Evolutionary conservation across 2,888 invertebrate species (phyloP).

Genomic region (Cylindroiulus punctatus): DNA sequence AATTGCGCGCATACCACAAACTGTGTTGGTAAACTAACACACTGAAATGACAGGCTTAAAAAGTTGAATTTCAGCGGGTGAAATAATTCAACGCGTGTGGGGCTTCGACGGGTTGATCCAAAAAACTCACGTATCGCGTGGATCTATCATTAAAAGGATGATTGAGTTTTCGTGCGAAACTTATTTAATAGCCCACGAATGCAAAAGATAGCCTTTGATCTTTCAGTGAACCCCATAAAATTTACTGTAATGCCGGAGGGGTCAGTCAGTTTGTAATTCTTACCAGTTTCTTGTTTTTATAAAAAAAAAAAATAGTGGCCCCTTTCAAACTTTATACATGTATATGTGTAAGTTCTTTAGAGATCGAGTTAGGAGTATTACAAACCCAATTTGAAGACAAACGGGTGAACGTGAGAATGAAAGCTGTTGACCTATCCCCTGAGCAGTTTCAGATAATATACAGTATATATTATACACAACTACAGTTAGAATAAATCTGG

Average conservation of each 20-base stretch:
- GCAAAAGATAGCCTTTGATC: slow-evolving; percentile 8
- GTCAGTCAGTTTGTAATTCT: background rate
- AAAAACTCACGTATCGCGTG: background rate
- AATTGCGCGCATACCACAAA: background rate
- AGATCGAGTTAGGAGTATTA: background rate
- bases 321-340: no score
- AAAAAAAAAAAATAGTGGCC: no score
- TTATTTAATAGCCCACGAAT: background rate
- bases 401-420: background rate
- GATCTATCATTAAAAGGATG: background rate
- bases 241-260: background rate
- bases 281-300: background rate
- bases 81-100: slow-evolving; percentile 29
- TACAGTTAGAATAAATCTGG: background rate
- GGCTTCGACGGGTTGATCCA: background rate
- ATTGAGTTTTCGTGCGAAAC: slow-evolving; percentile 14
- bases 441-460: background rate
- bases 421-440: background rate
- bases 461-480: no score
- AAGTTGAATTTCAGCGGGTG: slow-evolving; percentile 1
- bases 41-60: background rate
- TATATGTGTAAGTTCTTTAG: background rate
- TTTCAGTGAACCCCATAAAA: background rate
- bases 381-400: background rate
- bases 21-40: background rate